Percentiles rank a stretch among this genome's conserved stretches.
phyloP scores from a whole-genome alignment of 1,140 invertebrate genomes.

The Zaprionus ornatus region DNA sequence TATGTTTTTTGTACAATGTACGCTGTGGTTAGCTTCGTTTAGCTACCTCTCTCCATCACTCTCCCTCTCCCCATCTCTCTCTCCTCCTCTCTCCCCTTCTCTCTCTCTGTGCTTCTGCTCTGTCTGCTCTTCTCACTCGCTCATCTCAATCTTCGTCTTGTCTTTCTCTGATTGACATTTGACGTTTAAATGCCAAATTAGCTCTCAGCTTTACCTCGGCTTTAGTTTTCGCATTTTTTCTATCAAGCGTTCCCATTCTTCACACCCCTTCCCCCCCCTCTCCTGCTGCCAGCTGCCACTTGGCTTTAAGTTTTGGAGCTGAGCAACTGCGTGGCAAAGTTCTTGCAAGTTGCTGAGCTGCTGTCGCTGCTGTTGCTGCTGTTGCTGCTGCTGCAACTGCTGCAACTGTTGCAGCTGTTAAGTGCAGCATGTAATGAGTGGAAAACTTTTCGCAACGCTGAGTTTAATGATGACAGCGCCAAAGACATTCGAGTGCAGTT shows the following conservation, averaged over 20 bases:
- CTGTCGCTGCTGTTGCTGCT: no score
- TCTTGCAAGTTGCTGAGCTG: conserved; percentile 33
- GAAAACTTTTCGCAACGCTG: conserved; percentile 42
- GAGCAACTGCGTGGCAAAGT: conserved; percentile 27
- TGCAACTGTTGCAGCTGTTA: conserved; percentile 53
- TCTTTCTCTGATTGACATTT: conserved; percentile 73
- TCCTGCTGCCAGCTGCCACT: neutral
- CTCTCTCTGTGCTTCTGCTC: conserved; percentile 17
- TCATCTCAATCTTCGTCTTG: conserved; percentile 29
- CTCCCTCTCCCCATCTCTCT: neutral
- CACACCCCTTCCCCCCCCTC: neutral
- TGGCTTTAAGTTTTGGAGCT: conserved; percentile 31
- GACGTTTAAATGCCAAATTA: conserved; percentile 81
- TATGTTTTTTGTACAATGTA: conserved; percentile 57
- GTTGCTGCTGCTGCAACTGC: conserved; percentile 23
- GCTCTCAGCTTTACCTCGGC: conserved; percentile 41
- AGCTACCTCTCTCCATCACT: neutral
- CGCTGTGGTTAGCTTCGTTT: conserved; percentile 18
- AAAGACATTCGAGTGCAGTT: neutral
- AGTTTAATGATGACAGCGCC: conserved; percentile 25
- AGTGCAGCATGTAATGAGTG: conserved; percentile 66
- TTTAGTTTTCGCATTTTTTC: conserved; percentile 41
- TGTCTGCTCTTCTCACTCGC: conserved; percentile 18
- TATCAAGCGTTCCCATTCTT: neutral
- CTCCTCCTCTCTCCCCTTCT: conserved; percentile 16